Evolutionary conservation across 2,888 invertebrate species (phyloP).

Genomic region (Cosmia trapezina): DNA sequence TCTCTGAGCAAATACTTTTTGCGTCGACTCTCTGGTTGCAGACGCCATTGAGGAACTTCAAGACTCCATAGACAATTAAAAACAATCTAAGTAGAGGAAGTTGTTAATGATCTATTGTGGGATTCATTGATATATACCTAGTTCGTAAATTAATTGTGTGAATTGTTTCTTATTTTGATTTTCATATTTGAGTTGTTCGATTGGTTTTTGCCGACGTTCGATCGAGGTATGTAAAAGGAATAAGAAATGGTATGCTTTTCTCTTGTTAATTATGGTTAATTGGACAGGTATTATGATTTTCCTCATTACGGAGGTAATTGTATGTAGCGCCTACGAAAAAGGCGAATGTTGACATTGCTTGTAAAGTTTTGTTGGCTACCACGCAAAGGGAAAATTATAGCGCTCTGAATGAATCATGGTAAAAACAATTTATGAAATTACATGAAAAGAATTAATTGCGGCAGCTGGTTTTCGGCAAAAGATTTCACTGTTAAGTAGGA

Average conservation of each 20-base stretch:
- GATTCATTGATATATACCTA: slow-evolving; percentile 49
- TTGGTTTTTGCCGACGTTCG: slow-evolving; percentile 40
- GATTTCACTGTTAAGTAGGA: background rate
- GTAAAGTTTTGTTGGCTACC: slow-evolving; percentile 9
- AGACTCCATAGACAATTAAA: slow-evolving; percentile 62
- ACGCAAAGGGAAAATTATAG: background rate
- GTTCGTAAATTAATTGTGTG: slow-evolving; percentile 58
- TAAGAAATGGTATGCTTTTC: slow-evolving; percentile 48
- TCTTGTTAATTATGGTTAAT: slow-evolving; percentile 39
- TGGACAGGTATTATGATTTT: slow-evolving; percentile 40
- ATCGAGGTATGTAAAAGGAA: slow-evolving; percentile 10
- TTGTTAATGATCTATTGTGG: slow-evolving; percentile 57
- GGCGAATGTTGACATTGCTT: slow-evolving; percentile 39
- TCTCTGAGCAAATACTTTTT: slow-evolving; percentile 56
- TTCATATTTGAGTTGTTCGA: slow-evolving; percentile 34
- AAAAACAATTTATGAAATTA: background rate
- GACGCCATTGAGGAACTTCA: slow-evolving; percentile 59
- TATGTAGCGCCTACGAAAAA: slow-evolving; percentile 35
- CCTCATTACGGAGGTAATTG: slow-evolving; percentile 30
- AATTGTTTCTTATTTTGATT: slow-evolving; percentile 40
- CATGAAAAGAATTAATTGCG: background rate
- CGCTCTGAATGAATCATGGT: background rate
- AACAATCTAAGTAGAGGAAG: slow-evolving; percentile 58
- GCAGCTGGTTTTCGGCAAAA: background rate
- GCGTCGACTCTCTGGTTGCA: slow-evolving; percentile 34